Evolutionary conservation across 1,140 invertebrate genomes (phyloP).

Genomic region (Heliothis virescens): DNA sequence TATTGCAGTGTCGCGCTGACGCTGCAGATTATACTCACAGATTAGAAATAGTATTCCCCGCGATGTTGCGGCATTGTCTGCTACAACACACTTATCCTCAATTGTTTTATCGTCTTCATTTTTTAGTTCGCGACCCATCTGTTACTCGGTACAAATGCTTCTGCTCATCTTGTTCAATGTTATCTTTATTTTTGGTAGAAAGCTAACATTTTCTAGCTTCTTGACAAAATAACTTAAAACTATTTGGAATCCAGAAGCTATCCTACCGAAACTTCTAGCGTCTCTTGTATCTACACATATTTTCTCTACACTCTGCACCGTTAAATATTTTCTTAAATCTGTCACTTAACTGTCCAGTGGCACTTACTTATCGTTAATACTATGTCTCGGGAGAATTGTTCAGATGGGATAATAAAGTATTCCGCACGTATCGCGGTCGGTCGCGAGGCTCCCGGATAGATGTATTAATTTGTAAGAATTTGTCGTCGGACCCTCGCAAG

Average conservation of each 20-base stretch:
- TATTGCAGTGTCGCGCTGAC: conserved; percentile 75
- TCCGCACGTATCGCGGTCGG: conserved; percentile 76
- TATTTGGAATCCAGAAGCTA: not conserved
- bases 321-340: not conserved
- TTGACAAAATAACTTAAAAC: not conserved
- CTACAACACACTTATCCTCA: conserved; percentile 49
- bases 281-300: not conserved
- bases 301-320: no score
- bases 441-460: conserved; percentile 73
- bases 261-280: no score
- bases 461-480: conserved; percentile 86
- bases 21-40: conserved; percentile 76
- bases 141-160: not conserved
- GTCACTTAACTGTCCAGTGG: conserved; percentile 4
- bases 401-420: conserved; percentile 79
- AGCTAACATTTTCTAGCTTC: not conserved
- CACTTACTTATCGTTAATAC: conserved; percentile 48
- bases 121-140: conserved; percentile 11
- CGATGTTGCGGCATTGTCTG: conserved; percentile 66
- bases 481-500: conserved; percentile 78
- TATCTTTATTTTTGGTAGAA: not conserved
- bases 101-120: conserved; percentile 21
- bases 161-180: not conserved
- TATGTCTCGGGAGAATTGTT: conserved; percentile 58
- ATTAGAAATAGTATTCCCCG: conserved; percentile 78